Evolutionary conservation across 1,140 invertebrate species (phyloP), one percentile per base, ranked within the genome.

Genomic region (Proales similis): DNA sequence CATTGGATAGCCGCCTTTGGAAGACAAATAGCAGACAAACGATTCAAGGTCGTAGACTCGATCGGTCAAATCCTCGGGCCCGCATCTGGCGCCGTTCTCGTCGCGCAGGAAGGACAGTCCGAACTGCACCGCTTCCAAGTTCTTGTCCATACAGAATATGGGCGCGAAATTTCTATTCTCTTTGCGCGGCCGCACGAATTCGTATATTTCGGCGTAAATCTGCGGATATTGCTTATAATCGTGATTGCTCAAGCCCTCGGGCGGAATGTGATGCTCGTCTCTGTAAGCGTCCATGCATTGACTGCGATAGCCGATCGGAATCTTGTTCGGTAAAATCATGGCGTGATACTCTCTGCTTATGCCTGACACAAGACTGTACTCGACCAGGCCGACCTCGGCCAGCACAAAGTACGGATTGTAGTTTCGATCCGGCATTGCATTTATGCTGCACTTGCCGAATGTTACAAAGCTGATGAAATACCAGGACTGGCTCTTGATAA

Each of bases 401-500:
- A 57, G 20, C 3, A 57, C 51, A 57, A 42, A 57, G 11, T 57
- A 57, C 6, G 33, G 30, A 12, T 17, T 24, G 29, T 27, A 32
- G 12, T 19, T 11, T 29, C 30, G 11, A 14, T 57, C 9, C n/a
- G 38, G 20, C 32, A 53, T 27, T 42, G 51, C 24, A n/a, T 57
- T 57, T 57, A 30, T 27, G 4, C 45, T 42, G 14, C 33, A 57
- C 45, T 57, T 57, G 32, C 51, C 39, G 45, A 57, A 57, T 57
- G 36, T 57, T 39, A 42, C 36, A 42, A 57, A 57, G 29, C 45
- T 57, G 2, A 57, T 42, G 20, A 57, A n/a, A n/a, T 57, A 57
- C 51, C 51, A 57, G 22, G 39, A 42, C 45, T 57, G 51, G 7
- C 45, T 17, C 30, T 57, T 57, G 12, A 42, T 27, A 26, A 57